Conservation (phyloP, 2,797 vertebrate genomes). For the Brotula barbata region DNA sequence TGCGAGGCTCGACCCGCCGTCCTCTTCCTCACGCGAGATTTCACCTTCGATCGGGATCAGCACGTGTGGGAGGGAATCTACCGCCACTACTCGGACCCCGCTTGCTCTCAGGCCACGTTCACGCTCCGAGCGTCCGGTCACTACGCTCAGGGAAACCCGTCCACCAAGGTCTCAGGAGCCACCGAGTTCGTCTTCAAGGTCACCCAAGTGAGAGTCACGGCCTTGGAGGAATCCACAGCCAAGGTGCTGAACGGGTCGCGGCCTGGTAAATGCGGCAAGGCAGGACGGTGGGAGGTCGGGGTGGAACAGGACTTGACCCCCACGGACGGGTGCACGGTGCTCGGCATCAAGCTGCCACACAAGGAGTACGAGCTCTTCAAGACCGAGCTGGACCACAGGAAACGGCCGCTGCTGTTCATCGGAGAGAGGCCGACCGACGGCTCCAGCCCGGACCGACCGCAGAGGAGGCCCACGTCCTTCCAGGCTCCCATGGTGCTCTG, state of each 20-base stretch:
- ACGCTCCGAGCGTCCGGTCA: conserved; percentile 82
- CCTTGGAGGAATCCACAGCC: conserved; percentile 75
- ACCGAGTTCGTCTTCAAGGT: conserved; percentile 87
- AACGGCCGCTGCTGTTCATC: conserved; percentile 81
- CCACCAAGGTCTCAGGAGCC: conserved; percentile 76
- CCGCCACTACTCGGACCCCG: conserved; percentile 86
- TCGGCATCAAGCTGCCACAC: conserved; percentile 90
- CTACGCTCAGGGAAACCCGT: conserved; percentile 82
- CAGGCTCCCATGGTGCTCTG: conserved; percentile 88
- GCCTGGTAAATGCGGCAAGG: conserved; percentile 81
- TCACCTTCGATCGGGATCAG: conserved; percentile 79
- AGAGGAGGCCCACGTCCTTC: conserved; percentile 87
- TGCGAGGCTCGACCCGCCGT: conserved; percentile 86
- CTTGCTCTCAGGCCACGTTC: conserved; percentile 85
- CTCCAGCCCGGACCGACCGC: conserved; percentile 83
- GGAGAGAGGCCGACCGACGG: conserved; percentile 89
- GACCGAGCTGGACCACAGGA: conserved; percentile 78
- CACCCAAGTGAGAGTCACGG: conserved; percentile 79
- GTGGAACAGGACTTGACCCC: conserved; percentile 84
- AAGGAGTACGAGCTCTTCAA: conserved; percentile 91
- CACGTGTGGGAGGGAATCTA: conserved; percentile 87
- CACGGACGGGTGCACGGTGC: conserved; percentile 82
- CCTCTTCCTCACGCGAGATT: conserved; percentile 88
- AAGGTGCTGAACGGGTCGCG: conserved; percentile 81
- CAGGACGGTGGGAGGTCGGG: conserved; percentile 78